Percentiles rank a stretch among this genome's conserved stretches.
Conservation (phyloP, 2,797 vertebrate genomes). For the Meda fulgida region DNA sequence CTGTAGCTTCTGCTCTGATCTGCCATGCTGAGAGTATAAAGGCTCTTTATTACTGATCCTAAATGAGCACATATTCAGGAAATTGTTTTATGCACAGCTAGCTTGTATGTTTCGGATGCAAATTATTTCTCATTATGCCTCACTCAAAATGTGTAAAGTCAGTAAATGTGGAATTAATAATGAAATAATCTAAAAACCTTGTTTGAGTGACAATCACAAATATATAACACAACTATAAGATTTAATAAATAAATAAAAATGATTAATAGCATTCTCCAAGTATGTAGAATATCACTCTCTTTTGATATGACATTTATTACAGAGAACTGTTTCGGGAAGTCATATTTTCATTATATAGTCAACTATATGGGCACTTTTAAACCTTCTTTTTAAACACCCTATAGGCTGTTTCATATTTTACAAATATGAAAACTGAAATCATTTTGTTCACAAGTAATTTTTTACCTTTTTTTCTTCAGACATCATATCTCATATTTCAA, state of each 20-base stretch:
- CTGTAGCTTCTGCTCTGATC: conserved; percentile 13
- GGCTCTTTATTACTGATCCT: conserved; percentile 12
- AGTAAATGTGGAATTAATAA: conserved; percentile 3
- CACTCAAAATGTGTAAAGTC: neutral
- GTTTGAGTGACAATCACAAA: neutral
- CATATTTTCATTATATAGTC: neutral
- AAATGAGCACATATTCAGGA: conserved; percentile 14
- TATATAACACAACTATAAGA: neutral
- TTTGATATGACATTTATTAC: neutral
- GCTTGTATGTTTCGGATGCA: neutral
- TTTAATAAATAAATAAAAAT: neutral
- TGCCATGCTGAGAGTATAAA: conserved; percentile 16
- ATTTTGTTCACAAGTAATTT: neutral
- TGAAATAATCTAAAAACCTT: conserved; percentile 5
- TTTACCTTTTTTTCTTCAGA: neutral
- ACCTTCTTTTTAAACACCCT: neutral
- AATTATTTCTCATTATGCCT: conserved; percentile 10
- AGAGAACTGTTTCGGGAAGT: neutral
- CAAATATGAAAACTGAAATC: neutral
- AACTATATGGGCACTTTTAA: neutral
- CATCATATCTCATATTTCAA: neutral
- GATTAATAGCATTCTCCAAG: neutral
- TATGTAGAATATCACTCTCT: neutral
- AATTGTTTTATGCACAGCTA: neutral
- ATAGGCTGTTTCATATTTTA: too few relatives aligned